Conservation (phyloP, 2,888 invertebrate species). For the Chironomus riparius region DNA sequence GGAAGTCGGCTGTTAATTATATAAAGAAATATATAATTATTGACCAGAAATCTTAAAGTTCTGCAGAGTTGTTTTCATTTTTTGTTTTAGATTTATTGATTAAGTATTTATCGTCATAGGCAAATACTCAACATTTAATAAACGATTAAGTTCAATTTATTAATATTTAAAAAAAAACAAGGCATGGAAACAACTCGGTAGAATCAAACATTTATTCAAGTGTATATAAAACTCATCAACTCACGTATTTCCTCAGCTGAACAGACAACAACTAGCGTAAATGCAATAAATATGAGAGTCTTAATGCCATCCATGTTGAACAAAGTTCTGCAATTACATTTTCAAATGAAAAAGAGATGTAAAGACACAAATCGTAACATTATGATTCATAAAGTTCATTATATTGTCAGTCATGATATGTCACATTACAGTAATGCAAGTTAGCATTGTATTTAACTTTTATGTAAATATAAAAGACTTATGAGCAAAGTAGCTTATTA, state of each 20-base stretch:
- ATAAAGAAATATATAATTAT: too few relatives aligned
- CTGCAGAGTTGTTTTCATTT: neutral
- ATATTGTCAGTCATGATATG: neutral
- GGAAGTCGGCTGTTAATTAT: slow-evolving; percentile 9
- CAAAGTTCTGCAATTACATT: neutral
- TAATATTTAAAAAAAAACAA: too few relatives aligned
- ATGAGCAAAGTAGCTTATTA: too few relatives aligned
- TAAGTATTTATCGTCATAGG: too few relatives aligned
- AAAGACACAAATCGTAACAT: neutral
- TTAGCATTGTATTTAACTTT: too few relatives aligned
- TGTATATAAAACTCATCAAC: neutral
- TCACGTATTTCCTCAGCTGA: slow-evolving; percentile 11
- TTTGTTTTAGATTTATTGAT: too few relatives aligned
- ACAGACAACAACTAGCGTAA: neutral
- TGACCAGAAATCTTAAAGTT: too few relatives aligned
- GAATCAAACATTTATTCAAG: neutral
- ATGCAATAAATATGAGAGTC: neutral
- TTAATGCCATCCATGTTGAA: neutral
- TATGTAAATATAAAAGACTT: too few relatives aligned
- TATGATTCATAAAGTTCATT: neutral
- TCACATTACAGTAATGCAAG: too few relatives aligned
- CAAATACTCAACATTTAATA: too few relatives aligned
- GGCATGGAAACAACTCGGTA: too few relatives aligned
- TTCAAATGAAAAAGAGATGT: neutral
- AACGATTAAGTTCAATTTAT: too few relatives aligned